Evolutionary conservation across 2,888 invertebrate species (phyloP).

Genomic region (Poecilobothrus nobilitatus): DNA sequence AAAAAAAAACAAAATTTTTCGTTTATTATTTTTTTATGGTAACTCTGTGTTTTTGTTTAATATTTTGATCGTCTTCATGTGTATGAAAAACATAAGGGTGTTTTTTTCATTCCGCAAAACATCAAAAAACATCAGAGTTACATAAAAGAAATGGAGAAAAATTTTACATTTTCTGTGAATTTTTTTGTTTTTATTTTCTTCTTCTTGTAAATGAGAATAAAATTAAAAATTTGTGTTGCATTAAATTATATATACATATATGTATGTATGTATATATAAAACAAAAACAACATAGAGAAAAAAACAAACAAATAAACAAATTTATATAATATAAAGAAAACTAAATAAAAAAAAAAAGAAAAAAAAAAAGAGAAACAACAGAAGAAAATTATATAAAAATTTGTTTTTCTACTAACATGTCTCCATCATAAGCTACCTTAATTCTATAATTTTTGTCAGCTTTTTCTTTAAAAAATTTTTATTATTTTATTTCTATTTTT

Average conservation of each 20-base stretch:
- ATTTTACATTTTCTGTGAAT: not conserved
- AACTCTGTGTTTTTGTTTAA: not conserved
- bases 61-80: too few species aligned
- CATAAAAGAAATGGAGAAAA: not conserved
- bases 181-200: not conserved
- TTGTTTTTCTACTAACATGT: not conserved
- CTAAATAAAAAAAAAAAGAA: too few species aligned
- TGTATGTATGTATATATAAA: too few species aligned
- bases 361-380: too few species aligned
- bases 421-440: not conserved
- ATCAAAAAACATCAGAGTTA: not conserved
- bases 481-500: too few species aligned
- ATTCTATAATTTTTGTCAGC: not conserved
- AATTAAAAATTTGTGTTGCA: conserved; percentile 1
- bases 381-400: too few species aligned
- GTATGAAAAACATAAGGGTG: too few species aligned
- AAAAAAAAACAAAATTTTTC: not conserved
- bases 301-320: too few species aligned
- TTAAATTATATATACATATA: not conserved
- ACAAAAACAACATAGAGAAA: too few species aligned
- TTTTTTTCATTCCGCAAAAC: too few species aligned
- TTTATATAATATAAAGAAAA: too few species aligned
- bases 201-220: not conserved
- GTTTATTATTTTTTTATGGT: not conserved
- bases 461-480: too few species aligned